Evolutionary conservation across 2,888 invertebrate genomes (phyloP).

Genomic region (Prenolepis imparis): DNA sequence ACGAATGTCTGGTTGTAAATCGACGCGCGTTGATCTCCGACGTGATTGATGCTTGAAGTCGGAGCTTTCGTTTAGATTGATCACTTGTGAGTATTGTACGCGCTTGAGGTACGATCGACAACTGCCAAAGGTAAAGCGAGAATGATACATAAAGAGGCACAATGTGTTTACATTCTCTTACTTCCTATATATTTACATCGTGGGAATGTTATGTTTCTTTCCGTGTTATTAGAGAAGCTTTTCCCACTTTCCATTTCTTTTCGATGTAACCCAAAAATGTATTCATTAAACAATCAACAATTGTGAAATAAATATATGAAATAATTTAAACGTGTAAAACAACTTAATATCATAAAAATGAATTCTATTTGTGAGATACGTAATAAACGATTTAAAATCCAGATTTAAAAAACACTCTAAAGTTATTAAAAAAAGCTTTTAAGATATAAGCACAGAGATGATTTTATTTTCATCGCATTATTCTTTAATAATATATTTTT

Average conservation of each 20-base stretch:
- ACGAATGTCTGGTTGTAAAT: conserved; percentile 1
- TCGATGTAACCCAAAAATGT: background rate
- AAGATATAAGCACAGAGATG: background rate
- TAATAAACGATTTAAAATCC: background rate
- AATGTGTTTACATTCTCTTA: conserved; percentile 17
- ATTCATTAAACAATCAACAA: background rate
- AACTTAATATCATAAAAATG: background rate
- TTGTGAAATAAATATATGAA: background rate
- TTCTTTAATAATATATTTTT: background rate
- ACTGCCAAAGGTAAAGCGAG: conserved; percentile 12
- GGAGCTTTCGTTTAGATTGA: conserved; percentile 28
- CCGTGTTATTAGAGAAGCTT: background rate
- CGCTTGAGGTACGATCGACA: background rate
- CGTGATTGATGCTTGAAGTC: conserved; percentile 32
- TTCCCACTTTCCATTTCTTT: background rate
- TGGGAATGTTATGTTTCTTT: background rate
- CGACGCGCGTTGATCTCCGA: conserved; percentile 33
- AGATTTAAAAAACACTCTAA: background rate
- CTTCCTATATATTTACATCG: background rate
- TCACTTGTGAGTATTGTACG: conserved; percentile 34
- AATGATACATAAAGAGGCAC: conserved; percentile 4
- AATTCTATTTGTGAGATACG: background rate
- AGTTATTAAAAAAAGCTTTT: conserved; percentile 5
- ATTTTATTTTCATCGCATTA: background rate
- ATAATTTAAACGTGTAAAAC: background rate